A percentile compares a stretch with the other conserved stretches of the same genome.
These are phyloP conservation scores for Callipepla californica DNA, from an alignment of 2,113 vertebrate species.

Conservation along the genomic window DNA sequence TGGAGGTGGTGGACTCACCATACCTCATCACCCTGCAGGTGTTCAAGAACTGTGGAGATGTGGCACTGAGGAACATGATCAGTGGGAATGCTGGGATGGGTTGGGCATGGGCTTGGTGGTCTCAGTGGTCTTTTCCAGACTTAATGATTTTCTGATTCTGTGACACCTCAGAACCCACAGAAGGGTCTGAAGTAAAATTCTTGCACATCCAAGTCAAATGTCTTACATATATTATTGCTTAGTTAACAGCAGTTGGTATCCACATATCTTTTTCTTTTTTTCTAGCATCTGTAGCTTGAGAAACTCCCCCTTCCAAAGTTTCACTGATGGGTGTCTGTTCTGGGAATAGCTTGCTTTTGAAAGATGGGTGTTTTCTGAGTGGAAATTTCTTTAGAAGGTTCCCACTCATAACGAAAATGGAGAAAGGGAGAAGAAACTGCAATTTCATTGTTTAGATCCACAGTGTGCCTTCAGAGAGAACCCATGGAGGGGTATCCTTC, in stretches of 20 bases:
- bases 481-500: background rate
- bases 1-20: too few species aligned
- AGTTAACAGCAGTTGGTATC: background rate
- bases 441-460: background rate
- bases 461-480: background rate
- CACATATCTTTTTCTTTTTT: background rate
- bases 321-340: background rate
- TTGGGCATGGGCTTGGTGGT: too few species aligned
- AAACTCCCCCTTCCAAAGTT: background rate
- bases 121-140: too few species aligned
- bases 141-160: too few species aligned
- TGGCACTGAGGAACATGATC: too few species aligned
- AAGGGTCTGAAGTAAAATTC: background rate
- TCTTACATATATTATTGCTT: background rate
- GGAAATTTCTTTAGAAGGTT: background rate
- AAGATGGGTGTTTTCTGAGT: background rate
- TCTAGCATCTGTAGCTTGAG: background rate
- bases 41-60: too few species aligned
- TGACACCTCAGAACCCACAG: background rate
- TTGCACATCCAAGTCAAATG: background rate
- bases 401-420: background rate
- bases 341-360: background rate
- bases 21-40: too few species aligned
- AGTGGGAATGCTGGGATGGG: too few species aligned
- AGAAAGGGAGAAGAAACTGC: background rate